Evolutionary conservation across 2,113 vertebrate species (phyloP).

Genomic region (Galbula dea): DNA sequence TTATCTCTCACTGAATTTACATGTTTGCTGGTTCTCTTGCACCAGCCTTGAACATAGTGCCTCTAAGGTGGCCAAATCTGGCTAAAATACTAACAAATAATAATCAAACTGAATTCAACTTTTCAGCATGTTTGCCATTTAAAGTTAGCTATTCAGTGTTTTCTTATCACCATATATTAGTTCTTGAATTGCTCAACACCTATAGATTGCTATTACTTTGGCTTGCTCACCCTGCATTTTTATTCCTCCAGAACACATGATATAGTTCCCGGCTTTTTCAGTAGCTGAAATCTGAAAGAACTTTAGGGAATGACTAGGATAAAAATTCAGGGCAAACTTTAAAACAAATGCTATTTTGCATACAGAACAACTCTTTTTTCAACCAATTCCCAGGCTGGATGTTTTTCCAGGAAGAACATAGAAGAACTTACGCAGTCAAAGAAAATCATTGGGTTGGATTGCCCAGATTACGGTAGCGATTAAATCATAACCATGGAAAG

Average conservation of each 20-base stretch:
- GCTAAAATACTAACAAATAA: neutral
- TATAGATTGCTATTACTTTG: neutral
- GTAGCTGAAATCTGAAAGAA: neutral
- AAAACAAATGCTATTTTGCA: neutral
- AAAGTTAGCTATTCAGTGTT: neutral
- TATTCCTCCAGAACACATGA: neutral
- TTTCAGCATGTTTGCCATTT: neutral
- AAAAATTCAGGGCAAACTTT: neutral
- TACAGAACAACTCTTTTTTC: neutral
- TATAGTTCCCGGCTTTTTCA: neutral
- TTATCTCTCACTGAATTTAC: neutral
- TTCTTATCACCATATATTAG: neutral
- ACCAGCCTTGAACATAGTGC: neutral
- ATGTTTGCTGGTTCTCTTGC: neutral
- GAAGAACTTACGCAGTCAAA: neutral
- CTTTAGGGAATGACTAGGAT: neutral
- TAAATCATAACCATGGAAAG: neutral
- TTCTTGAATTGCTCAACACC: neutral
- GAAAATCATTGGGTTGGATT: neutral
- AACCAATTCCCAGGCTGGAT: neutral
- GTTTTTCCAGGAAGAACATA: neutral
- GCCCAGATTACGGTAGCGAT: neutral
- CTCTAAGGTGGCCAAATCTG: neutral
- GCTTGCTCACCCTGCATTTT: neutral
- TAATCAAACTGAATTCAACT: neutral